A percentile compares a stretch with the other conserved stretches of the same genome.
These are phyloP conservation scores for Sceliomorpha sp. DNA, from an alignment of 2,888 invertebrate genomes.

Conservation along the genomic window DNA sequence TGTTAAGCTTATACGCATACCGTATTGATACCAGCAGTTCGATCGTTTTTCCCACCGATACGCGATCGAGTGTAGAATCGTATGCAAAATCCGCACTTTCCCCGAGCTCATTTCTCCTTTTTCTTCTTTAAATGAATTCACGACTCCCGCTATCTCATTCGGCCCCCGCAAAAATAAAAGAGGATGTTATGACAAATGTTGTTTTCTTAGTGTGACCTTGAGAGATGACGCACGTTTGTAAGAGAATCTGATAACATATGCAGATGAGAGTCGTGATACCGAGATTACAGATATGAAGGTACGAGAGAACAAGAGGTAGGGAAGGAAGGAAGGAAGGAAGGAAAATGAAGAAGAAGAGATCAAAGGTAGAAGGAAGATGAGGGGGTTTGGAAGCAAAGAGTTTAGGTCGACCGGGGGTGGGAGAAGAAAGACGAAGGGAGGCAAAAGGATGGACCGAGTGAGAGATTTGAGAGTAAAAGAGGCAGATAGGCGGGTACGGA, in stretches of 20 bases:
- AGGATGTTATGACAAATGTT: too few relatives aligned
- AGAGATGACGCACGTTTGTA: constrained; percentile 29
- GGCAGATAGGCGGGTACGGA: constrained; percentile 78
- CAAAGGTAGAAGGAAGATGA: constrained; percentile 51
- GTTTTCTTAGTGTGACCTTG: constrained; percentile 34
- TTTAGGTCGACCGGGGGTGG: constrained; percentile 48
- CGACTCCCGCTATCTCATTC: too few relatives aligned
- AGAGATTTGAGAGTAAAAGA: constrained; percentile 80
- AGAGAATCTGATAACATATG: constrained; percentile 38
- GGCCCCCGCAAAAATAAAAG: neutral
- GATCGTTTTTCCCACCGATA: constrained; percentile 2
- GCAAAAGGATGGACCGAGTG: constrained; percentile 69
- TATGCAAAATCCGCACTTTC: constrained; percentile 12
- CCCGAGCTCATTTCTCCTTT: neutral
- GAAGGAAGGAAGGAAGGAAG: constrained; percentile 40
- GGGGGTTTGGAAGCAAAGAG: constrained; percentile 44
- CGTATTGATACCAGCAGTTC: constrained; percentile 24
- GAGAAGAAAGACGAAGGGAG: constrained; percentile 53
- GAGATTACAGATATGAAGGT: constrained; percentile 42
- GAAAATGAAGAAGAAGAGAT: constrained; percentile 35
- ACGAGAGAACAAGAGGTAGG: constrained; percentile 24
- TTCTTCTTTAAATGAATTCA: too few relatives aligned
- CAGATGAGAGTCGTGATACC: constrained; percentile 36
- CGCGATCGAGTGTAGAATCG: constrained; percentile 9
- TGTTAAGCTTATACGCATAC: constrained; percentile 48